Base-by-base conservation (phyloP, 2,113 vertebrate genomes). In the Hypocryptadius cinnamomeus region DNA sequence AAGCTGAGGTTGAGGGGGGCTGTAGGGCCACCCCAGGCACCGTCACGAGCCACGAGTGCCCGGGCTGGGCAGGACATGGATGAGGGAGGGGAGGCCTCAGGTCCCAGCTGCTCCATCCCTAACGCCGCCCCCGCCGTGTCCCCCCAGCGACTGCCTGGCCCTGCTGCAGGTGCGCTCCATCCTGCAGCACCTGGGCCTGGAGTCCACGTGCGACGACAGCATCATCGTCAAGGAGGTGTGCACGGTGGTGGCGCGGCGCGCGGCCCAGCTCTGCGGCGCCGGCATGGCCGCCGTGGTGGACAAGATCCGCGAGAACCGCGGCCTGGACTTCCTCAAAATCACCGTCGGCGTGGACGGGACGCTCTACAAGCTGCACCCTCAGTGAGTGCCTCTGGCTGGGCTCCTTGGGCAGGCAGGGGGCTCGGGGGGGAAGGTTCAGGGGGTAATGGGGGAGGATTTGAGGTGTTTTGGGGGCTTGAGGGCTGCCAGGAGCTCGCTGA, bases 191-290 rank as follows among this genome's bases (percentile, higher is more conserved):
- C 91, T 99, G 8, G 99, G 99, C 10, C 98, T 99, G 47, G 98
- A 98, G 94, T 98, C 98, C 96, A 99, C 99, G 0, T 99, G 99
- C 1, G 99, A 99, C 0, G 99, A 99, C 98, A 99, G 99, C 93
- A 99, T 99, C 81, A 98, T 99, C 1, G 99, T 99, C 68, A 99
- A 99, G 96, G 99, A 99, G 95, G 99, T 99, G 95, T 99, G 99
- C 90, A 92, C 98, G 0, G 98, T 99, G 66, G 98, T 99, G 17
- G 97, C 99, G 0, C 97, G 97, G 28, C 97, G 99, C 1, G 99
- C 99, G 0, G 99, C 99, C 2, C 99, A 99, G 97, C 98, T 99
- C 73, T 99, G 99, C 1, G 99, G 98, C 0, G 99, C 99, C 0
- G 99, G 99, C 53, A 98, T 99, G 92, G 98, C 99, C 0, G 99